These are phyloP conservation scores for Luperina nickerlii DNA, from an alignment of 2,888 invertebrate genomes.

Conservation along the genomic window DNA sequence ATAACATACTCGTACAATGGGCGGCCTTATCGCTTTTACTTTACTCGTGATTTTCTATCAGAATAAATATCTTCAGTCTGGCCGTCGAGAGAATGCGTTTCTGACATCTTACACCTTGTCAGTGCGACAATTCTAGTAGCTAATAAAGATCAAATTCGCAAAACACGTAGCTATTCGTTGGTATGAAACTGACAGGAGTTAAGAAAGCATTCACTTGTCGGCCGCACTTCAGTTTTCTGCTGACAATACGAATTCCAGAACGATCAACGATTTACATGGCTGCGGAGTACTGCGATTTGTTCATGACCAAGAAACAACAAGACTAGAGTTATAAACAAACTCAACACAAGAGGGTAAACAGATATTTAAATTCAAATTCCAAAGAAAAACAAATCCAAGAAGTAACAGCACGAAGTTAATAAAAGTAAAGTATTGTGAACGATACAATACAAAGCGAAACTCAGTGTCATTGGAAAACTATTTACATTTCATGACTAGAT, in stretches of 20 bases:
- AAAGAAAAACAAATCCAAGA: neutral
- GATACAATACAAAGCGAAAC: neutral
- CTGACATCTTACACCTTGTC: neutral
- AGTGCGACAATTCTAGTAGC: neutral
- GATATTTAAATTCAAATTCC: conserved; percentile 17
- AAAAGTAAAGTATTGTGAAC: conserved; percentile 12
- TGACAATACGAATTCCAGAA: neutral
- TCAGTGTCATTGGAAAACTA: neutral
- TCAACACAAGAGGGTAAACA: neutral
- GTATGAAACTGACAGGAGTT: neutral
- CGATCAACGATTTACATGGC: neutral
- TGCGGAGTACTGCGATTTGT: neutral
- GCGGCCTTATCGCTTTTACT: no score
- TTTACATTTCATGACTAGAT: neutral
- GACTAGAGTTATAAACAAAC: neutral
- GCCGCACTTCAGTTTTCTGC: neutral
- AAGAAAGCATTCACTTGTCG: neutral
- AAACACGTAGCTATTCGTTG: neutral
- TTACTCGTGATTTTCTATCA: no score
- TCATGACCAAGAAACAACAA: neutral
- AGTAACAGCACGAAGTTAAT: neutral
- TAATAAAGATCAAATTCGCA: neutral
- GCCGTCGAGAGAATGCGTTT: no score
- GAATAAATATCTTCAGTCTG: no score
- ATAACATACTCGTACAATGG: no score